These are phyloP conservation scores for Gavialis gangeticus DNA, from an alignment of 2,113 vertebrate genomes.

Conservation along the genomic window DNA sequence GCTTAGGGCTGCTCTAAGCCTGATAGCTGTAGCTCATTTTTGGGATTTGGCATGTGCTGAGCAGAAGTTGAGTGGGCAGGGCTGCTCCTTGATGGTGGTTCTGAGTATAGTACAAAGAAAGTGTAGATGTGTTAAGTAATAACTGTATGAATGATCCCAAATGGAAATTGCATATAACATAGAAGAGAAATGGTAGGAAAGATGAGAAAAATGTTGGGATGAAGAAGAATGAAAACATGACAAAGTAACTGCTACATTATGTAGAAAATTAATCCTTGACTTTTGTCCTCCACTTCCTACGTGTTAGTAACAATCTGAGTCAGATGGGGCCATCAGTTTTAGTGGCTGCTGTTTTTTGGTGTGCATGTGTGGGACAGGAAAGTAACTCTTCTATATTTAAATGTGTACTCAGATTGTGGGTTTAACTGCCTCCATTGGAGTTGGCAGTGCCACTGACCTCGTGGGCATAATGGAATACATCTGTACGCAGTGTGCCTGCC, in stretches of 20 bases:
- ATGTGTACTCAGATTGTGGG: constrained; percentile 79
- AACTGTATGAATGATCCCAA: not conserved
- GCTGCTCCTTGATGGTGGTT: too few relatives aligned
- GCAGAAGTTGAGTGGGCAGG: too few relatives aligned
- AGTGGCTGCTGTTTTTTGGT: not conserved
- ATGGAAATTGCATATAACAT: not conserved
- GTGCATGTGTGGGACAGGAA: not conserved
- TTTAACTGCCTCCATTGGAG: constrained; percentile 84
- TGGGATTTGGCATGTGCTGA: too few relatives aligned
- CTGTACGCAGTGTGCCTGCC: constrained; percentile 80
- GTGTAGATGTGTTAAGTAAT: too few relatives aligned
- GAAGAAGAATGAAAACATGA: not conserved
- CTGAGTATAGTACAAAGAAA: too few relatives aligned
- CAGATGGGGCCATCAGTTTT: not conserved
- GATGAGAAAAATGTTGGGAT: too few relatives aligned
- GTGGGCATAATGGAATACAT: constrained; percentile 71
- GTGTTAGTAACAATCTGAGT: not conserved
- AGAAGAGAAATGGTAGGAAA: not conserved
- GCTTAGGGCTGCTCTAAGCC: not conserved
- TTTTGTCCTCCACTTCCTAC: not conserved
- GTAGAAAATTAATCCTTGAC: not conserved
- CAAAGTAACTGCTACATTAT: not conserved
- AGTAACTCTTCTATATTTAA: not conserved
- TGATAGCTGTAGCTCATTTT: too few relatives aligned
- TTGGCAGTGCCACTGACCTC: constrained; percentile 74